Evolutionary conservation across 2,888 invertebrate genomes (phyloP).

Genomic region (Scrobipalpa costella): DNA sequence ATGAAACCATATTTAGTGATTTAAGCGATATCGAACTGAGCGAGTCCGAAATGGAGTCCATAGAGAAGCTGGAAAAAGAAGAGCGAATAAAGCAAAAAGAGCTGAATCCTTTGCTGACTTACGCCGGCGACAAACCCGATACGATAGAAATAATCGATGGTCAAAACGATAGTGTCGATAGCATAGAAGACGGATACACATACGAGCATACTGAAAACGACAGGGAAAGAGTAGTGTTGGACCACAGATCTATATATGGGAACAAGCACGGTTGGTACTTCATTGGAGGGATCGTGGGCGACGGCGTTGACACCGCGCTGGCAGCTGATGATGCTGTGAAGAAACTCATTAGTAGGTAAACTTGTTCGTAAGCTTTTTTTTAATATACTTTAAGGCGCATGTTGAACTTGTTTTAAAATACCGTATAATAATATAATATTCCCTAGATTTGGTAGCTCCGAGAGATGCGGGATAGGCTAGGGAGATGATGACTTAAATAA

Average conservation of each 20-base stretch:
- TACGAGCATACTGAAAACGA: slow-evolving; percentile 77
- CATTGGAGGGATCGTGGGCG: slow-evolving; percentile 90
- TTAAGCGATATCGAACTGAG: slow-evolving; percentile 84
- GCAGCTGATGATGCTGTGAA: slow-evolving; percentile 87
- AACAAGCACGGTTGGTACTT: slow-evolving; percentile 92
- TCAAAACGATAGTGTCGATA: slow-evolving; percentile 55
- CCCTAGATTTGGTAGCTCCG: too few species aligned
- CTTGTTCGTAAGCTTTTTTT: slow-evolving; percentile 64
- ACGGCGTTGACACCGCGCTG: slow-evolving; percentile 81
- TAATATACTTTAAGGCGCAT: too few species aligned
- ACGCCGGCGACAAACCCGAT: slow-evolving; percentile 56
- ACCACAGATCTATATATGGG: slow-evolving; percentile 82
- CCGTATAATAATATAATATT: too few species aligned
- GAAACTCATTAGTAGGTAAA: slow-evolving; percentile 90
- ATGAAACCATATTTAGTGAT: slow-evolving; percentile 83
- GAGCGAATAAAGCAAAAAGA: slow-evolving; percentile 70
- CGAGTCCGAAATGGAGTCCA: slow-evolving; percentile 82
- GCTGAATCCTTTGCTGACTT: slow-evolving; percentile 68
- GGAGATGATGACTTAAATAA: too few species aligned
- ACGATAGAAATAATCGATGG: slow-evolving; percentile 50
- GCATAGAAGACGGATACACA: slow-evolving; percentile 64
- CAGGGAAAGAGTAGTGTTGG: slow-evolving; percentile 78
- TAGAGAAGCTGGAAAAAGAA: slow-evolving; percentile 77
- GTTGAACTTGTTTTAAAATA: too few species aligned
- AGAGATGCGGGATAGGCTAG: too few species aligned